phyloP scores from a whole-genome alignment of 2,888 invertebrate species.

The Dromius quadrimaculatus region DNA sequence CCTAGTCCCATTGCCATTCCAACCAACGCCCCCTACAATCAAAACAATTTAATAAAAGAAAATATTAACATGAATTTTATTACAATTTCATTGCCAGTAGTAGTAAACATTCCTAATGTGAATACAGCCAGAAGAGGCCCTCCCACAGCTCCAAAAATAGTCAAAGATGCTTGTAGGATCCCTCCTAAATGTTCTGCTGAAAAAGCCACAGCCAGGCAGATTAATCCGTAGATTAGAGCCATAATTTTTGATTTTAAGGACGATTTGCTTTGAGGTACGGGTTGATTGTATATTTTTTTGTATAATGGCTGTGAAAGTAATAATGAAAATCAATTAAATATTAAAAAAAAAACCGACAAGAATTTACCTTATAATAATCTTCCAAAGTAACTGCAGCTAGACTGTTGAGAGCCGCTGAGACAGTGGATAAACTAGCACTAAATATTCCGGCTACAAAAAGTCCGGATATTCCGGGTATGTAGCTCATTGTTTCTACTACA shows the following conservation, averaged over 20 bases:
- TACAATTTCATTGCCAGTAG: constrained; percentile 78
- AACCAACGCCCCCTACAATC: constrained; percentile 75
- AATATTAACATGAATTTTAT: constrained; percentile 47
- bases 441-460: constrained; percentile 93
- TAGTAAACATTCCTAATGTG: constrained; percentile 86
- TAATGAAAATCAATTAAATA: background rate
- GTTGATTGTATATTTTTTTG: constrained; percentile 61
- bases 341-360: constrained; percentile 17
- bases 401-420: constrained; percentile 92
- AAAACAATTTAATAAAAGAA: constrained; percentile 4
- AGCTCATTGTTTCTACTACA: constrained; percentile 80
- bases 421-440: constrained; percentile 90
- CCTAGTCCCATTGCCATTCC: constrained; percentile 76
- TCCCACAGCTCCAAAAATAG: constrained; percentile 89
- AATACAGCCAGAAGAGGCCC: constrained; percentile 90
- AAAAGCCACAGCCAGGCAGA: constrained; percentile 86
- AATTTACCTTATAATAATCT: constrained; percentile 80
- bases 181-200: constrained; percentile 86
- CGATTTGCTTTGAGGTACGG: constrained; percentile 64
- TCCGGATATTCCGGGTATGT: constrained; percentile 85
- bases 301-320: constrained; percentile 64
- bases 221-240: constrained; percentile 79
- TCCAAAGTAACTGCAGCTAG: constrained; percentile 90
- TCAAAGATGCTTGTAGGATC: constrained; percentile 87
- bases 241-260: constrained; percentile 75